These are phyloP conservation scores for Machimus rusticus DNA, from an alignment of 2,888 invertebrate species.

Conservation along the genomic window DNA sequence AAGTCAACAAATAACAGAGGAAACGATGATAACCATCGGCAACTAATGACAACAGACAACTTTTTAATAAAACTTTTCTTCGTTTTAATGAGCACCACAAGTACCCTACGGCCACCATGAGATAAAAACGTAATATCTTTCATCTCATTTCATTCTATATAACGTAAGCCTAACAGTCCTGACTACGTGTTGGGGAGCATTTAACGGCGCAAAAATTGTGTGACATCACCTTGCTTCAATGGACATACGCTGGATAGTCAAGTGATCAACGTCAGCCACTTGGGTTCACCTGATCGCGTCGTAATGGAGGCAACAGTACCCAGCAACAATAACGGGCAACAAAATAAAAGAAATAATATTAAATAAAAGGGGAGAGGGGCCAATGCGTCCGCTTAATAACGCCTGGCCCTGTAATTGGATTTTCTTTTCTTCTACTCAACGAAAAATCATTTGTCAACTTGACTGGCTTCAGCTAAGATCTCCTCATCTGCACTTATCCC, in stretches of 20 bases:
- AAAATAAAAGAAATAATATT: not conserved
- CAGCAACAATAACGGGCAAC: not conserved
- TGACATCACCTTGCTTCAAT: not conserved
- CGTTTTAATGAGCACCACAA: not conserved
- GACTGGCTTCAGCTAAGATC: conserved; percentile 11
- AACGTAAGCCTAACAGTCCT: not conserved
- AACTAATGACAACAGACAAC: not conserved
- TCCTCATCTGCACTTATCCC: conserved; percentile 8
- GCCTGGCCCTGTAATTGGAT: conserved; percentile 41
- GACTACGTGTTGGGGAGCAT: not conserved
- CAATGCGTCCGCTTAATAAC: not conserved
- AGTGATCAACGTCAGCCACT: not conserved
- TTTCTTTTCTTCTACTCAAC: conserved; percentile 16
- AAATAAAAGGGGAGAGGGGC: not conserved
- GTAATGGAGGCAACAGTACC: not conserved
- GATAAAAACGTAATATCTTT: not conserved
- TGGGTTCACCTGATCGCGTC: not conserved
- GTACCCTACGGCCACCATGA: not conserved
- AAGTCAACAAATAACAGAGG: not conserved
- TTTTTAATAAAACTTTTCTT: not conserved
- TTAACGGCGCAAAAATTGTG: not conserved
- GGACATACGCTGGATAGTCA: not conserved
- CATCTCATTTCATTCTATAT: not conserved
- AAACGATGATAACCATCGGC: not conserved
- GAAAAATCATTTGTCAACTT: conserved; percentile 28